These are phyloP conservation scores for Furcifer pardalis DNA, from an alignment of 2,797 vertebrate species.

Conservation along the genomic window DNA sequence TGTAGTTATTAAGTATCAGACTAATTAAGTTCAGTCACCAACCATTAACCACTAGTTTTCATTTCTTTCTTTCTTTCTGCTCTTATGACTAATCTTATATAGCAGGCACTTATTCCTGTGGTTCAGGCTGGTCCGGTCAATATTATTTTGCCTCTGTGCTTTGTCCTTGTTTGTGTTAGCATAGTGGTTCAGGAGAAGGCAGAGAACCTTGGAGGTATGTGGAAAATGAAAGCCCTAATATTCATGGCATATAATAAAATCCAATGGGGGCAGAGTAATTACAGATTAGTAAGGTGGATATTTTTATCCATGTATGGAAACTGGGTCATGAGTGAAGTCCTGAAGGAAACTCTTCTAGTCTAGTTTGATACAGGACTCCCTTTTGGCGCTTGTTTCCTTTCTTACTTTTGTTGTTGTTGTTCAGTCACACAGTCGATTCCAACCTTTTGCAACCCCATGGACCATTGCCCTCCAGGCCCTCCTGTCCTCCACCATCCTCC, in stretches of 20 bases:
- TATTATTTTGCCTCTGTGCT: neutral
- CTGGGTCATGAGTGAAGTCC: neutral
- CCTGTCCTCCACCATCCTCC: too few species aligned
- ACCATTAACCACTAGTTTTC: neutral
- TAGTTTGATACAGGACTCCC: too few species aligned
- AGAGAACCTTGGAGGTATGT: neutral
- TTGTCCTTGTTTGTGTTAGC: neutral
- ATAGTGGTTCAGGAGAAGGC: neutral
- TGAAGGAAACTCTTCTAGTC: neutral
- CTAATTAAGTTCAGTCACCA: neutral
- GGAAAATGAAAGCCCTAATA: neutral
- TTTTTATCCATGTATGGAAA: neutral
- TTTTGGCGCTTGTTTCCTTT: too few species aligned
- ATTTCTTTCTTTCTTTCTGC: neutral
- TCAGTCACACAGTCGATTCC: too few species aligned
- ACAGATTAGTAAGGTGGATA: neutral
- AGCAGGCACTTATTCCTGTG: too few species aligned
- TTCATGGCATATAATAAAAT: slow-evolving; percentile 1
- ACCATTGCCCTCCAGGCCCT: too few species aligned
- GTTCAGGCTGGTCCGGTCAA: too few species aligned
- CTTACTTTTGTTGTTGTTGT: too few species aligned
- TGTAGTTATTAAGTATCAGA: neutral
- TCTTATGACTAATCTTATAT: too few species aligned
- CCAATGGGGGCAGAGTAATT: neutral
- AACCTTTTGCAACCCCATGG: too few species aligned